Evolutionary conservation across 1,140 invertebrate species (phyloP).

Genomic region (Rhynchophorus ferrugineus): DNA sequence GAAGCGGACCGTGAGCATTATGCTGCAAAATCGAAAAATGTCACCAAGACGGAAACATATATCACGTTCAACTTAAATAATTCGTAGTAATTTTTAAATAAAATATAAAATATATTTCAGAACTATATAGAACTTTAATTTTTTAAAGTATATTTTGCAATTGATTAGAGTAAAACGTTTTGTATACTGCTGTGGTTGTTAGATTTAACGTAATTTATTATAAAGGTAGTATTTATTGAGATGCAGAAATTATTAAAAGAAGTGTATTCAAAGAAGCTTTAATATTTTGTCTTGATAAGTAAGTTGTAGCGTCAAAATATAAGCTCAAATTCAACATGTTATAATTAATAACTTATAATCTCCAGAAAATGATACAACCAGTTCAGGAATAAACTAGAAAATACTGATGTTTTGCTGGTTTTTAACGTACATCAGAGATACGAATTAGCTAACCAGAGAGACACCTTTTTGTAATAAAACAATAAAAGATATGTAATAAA

Average conservation of each 20-base stretch:
- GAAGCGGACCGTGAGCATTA: too few relatives aligned
- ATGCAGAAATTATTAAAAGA: slow-evolving; percentile 6
- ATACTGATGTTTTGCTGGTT: too few relatives aligned
- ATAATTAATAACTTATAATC: too few relatives aligned
- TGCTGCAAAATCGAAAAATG: not conserved
- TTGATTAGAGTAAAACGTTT: slow-evolving; percentile 9
- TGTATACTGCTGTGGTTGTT: slow-evolving; percentile 17
- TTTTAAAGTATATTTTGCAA: slow-evolving; percentile 24
- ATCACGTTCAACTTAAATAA: not conserved
- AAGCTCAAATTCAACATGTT: not conserved
- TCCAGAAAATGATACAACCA: too few relatives aligned
- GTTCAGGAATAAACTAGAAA: too few relatives aligned
- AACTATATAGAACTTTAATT: slow-evolving; percentile 18
- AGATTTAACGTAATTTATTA: slow-evolving; percentile 13
- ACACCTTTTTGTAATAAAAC: too few relatives aligned
- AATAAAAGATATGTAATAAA: too few relatives aligned
- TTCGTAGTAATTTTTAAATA: not conserved
- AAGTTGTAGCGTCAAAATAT: not conserved
- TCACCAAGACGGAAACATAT: not conserved
- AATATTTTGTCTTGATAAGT: not conserved
- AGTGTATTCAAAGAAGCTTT: slow-evolving; percentile 5
- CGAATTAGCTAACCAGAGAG: too few relatives aligned
- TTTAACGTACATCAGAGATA: too few relatives aligned
- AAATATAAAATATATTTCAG: slow-evolving; percentile 8
- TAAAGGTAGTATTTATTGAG: not conserved